Evolutionary conservation across 2,888 invertebrate genomes (phyloP), one percentile per base, ranked within the genome.

Genomic region (Zonitis immaculata): DNA sequence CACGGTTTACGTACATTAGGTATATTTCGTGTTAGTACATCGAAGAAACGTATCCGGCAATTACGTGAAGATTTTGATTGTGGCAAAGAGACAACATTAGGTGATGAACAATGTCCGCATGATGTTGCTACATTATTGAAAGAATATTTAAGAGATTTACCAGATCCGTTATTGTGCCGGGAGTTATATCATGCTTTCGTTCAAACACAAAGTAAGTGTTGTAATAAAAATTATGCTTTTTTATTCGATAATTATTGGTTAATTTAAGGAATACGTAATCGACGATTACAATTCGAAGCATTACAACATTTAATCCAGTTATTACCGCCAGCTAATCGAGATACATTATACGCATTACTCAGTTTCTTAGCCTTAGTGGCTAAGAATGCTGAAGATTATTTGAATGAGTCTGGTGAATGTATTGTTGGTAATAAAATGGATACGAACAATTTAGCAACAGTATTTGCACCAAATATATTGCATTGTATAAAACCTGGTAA

Each of bases 401-500:
- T 79, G 52, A 80, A 65, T 54, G 63, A 62, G 18, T 49, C 64
- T 53, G 69, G 69, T 69, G 81, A 83, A 62, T 73, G 76, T 67
- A 58, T 85, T 44, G 75, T 83, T 11, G 95, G 95, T 1, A 95
- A 95, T 78, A 93, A 91, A 79, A 96, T 96, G 96, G 92, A 95
- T 74, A 86, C 90, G 42, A 88, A 86, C 48, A 96, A 95, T 75
- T 78, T 96, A 58, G 95, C 96, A 0, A 95, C 94, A 0, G 84
- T 96, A 32, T 93, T 96, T 75, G 95, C 95, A 1, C 96, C 96
- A 0, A 96, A 95, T 69, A 89, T 96, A 66, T 81, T 96, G 49
- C 92, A 94, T 69, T 85, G 84, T 67, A 83, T 87, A 61, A 86
- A 85, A 64, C 82, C 87, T 5, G 66, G 73, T 42, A 66, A 59